Evolutionary conservation across 2,113 vertebrate species (phyloP).

Genomic region (Hemichromis elongatus): DNA sequence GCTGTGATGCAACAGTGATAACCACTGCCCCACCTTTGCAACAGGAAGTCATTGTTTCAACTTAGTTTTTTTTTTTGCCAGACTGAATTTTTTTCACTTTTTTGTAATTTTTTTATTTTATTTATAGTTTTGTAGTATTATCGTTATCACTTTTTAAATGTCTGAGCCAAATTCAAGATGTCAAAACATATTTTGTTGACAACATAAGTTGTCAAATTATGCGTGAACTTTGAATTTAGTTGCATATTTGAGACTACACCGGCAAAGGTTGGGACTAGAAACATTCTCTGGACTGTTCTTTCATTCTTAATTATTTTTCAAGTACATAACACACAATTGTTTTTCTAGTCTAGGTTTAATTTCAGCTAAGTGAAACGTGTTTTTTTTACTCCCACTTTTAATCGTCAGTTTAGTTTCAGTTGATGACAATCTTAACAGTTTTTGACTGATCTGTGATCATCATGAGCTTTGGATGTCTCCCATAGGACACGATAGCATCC

Average conservation of each 20-base stretch:
- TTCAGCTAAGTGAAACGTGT: neutral
- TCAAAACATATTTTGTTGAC: neutral
- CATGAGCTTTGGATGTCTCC: neutral
- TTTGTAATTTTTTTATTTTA: neutral
- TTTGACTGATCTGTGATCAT: neutral
- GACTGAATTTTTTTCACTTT: neutral
- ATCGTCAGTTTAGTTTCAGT: neutral
- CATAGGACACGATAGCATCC: neutral
- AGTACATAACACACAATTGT: neutral
- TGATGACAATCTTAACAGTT: neutral
- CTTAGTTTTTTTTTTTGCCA: neutral
- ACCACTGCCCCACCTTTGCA: neutral
- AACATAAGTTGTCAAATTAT: neutral
- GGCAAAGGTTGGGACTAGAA: neutral
- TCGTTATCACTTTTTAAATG: neutral
- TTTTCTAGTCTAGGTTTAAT: neutral
- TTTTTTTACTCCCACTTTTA: neutral
- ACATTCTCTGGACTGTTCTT: neutral
- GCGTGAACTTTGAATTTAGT: neutral
- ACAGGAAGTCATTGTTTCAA: neutral
- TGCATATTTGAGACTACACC: neutral
- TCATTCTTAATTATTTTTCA: neutral
- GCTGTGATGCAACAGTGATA: neutral
- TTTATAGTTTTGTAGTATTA: too few species aligned
- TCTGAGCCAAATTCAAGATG: neutral